Evolutionary conservation across 2,797 vertebrate genomes (phyloP).

Genomic region (Gephyroberyx darwinii): DNA sequence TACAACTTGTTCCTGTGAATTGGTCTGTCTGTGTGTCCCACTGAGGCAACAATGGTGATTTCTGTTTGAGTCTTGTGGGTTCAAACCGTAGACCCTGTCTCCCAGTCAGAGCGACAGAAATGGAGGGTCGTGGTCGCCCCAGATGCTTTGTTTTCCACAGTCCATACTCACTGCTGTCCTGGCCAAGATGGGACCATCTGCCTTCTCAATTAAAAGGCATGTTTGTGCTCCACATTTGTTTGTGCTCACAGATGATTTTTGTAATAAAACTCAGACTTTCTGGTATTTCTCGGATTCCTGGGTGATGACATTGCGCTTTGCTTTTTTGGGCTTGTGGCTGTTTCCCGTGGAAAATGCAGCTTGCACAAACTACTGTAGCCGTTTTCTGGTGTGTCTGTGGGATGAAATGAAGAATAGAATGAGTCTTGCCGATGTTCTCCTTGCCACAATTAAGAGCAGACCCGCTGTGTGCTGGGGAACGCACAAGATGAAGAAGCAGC

Average conservation of each 20-base stretch:
- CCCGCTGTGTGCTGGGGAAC: constrained; percentile 63
- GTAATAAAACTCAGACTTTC: constrained; percentile 80
- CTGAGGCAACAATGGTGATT: constrained; percentile 73
- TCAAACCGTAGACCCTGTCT: constrained; percentile 74
- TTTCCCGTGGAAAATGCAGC: constrained; percentile 78
- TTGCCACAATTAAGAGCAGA: constrained; percentile 81
- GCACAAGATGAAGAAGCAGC: constrained; percentile 70
- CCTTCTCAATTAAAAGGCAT: constrained; percentile 76
- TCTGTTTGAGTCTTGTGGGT: constrained; percentile 78
- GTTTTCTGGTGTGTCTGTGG: constrained; percentile 77
- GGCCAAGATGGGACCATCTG: constrained; percentile 69
- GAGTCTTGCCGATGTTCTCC: constrained; percentile 69
- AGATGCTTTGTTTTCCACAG: constrained; percentile 75
- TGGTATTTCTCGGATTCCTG: constrained; percentile 81
- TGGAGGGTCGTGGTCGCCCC: constrained; percentile 67
- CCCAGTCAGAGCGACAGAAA: constrained; percentile 67
- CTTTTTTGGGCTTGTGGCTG: constrained; percentile 76
- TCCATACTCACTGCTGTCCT: constrained; percentile 54
- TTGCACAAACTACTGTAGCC: constrained; percentile 76
- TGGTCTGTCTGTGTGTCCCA: constrained; percentile 68
- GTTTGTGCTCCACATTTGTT: constrained; percentile 79
- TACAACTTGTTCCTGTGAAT: constrained; percentile 72
- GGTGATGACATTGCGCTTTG: constrained; percentile 77
- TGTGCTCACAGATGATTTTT: constrained; percentile 78
- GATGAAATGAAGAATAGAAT: constrained; percentile 77